Conservation (phyloP, 2,113 vertebrate genomes). For the Pogona vitticeps region DNA sequence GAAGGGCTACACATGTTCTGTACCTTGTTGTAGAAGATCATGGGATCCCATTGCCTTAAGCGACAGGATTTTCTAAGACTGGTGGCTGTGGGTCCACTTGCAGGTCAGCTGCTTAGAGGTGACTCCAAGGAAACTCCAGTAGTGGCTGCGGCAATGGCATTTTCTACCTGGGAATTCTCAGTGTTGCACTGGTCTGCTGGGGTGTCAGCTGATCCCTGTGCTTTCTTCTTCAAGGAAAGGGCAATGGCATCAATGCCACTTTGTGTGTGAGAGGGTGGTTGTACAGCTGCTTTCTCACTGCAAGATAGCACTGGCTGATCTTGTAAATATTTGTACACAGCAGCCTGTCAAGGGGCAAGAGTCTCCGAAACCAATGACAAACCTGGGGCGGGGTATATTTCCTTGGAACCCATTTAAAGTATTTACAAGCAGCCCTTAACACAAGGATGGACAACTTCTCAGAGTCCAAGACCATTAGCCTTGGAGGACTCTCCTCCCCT, state of each 20-base stretch:
- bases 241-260: neutral
- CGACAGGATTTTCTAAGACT: neutral
- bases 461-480: too few relatives aligned
- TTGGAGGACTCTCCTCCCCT: too few relatives aligned
- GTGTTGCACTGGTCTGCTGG: too few relatives aligned
- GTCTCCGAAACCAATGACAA: constrained; percentile 9
- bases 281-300: neutral
- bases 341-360: neutral
- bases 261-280: neutral
- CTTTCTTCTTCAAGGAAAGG: neutral
- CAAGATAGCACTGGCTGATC: neutral
- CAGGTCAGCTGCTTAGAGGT: neutral
- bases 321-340: neutral
- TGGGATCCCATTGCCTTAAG: neutral
- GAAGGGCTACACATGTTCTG: neutral
- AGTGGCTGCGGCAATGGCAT: neutral
- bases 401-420: neutral
- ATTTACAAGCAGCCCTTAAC: too few relatives aligned
- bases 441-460: too few relatives aligned
- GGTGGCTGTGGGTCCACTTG: neutral
- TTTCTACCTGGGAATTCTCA: neutral
- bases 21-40: neutral
- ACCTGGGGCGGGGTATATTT: neutral
- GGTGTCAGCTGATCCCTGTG: neutral
- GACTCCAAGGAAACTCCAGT: neutral